These are phyloP conservation scores for Tipula helvola DNA, from an alignment of 2,888 invertebrate genomes.

Conservation along the genomic window DNA sequence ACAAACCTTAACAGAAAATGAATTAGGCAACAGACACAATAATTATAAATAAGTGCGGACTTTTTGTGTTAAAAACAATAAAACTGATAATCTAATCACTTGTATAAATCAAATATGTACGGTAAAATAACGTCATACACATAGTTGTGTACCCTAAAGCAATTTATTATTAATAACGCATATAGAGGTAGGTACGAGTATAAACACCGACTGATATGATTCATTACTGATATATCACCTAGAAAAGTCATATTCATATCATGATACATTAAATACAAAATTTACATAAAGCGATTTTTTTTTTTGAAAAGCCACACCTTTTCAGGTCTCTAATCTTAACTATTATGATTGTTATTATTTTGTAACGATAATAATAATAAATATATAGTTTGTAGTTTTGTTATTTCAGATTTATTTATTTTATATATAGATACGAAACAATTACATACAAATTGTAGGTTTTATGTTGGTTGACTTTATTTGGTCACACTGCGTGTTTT, in stretches of 20 bases:
- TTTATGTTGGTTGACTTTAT: no score
- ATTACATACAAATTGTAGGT: not conserved
- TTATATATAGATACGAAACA: not conserved
- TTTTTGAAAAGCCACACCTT: not conserved
- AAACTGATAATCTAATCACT: conserved; percentile 4
- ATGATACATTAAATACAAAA: not conserved
- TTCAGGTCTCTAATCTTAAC: not conserved
- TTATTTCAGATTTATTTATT: not conserved
- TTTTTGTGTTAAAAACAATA: not conserved
- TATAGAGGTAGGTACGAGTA: not conserved
- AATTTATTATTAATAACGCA: not conserved
- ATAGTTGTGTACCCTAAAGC: not conserved
- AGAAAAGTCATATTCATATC: not conserved
- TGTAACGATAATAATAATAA: not conserved
- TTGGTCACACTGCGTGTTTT: no score
- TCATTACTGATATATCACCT: not conserved
- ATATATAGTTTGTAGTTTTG: not conserved
- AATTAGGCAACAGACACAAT: not conserved
- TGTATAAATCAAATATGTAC: not conserved
- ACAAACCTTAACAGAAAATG: not conserved
- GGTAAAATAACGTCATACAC: not conserved
- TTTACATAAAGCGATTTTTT: not conserved
- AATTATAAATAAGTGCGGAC: not conserved
- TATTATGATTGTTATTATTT: not conserved
- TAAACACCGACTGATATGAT: not conserved